phyloP scores from a whole-genome alignment of 2,113 vertebrate species.

The Phyllostomus hastatus region DNA sequence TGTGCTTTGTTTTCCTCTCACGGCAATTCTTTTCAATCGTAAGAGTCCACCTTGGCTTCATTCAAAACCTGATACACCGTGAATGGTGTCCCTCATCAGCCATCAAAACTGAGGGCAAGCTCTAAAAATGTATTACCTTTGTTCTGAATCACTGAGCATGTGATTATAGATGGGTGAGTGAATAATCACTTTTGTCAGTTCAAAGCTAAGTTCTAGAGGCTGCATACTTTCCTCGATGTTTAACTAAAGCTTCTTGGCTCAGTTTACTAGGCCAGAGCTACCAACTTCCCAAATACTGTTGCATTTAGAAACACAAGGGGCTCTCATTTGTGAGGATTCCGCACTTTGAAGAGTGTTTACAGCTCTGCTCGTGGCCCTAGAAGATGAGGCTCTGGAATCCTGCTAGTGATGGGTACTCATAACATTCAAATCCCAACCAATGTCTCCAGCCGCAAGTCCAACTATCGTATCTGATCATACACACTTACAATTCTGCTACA shows the following conservation, averaged over 20 bases:
- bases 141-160: background rate
- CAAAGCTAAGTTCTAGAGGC: slow-evolving; percentile 2
- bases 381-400: background rate
- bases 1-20: background rate
- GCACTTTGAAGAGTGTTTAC: background rate
- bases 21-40: background rate
- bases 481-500: background rate
- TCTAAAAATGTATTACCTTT: background rate
- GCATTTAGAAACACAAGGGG: background rate
- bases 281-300: background rate
- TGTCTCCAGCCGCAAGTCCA: background rate
- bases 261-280: background rate
- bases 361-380: background rate
- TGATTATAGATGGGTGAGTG: background rate
- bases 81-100: background rate
- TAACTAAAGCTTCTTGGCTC: slow-evolving; percentile 13
- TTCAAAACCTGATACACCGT: background rate
- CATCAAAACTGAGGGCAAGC: background rate
- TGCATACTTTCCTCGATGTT: background rate
- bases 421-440: background rate
- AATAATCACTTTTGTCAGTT: slow-evolving; percentile 30
- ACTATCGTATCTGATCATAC: background rate
- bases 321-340: background rate
- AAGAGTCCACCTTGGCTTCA: background rate
- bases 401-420: background rate